These are phyloP conservation scores for Margaritifera margaritifera DNA, from an alignment of 2,888 invertebrate species.

Conservation along the genomic window DNA sequence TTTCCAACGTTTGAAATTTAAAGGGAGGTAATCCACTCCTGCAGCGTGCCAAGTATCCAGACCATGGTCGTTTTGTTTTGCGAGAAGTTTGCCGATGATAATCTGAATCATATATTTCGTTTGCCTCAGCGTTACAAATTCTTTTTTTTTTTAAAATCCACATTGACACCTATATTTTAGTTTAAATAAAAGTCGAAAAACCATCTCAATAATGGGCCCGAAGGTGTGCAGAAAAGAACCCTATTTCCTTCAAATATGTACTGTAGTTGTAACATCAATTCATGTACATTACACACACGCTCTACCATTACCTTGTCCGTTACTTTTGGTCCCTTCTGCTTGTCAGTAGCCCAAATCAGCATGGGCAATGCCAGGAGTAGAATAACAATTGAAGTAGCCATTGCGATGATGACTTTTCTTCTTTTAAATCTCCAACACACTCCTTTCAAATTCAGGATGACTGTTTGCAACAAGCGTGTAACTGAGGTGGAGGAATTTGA, in stretches of 20 bases:
- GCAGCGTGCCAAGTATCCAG: too few species aligned
- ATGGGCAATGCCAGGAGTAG: slow-evolving; percentile 25
- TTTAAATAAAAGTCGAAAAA: not conserved
- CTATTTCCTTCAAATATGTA: too few species aligned
- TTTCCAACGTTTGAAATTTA: too few species aligned
- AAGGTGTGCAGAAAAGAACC: not conserved
- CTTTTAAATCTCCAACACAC: not conserved
- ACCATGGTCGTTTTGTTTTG: too few species aligned
- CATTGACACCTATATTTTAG: not conserved
- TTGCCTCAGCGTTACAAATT: too few species aligned
- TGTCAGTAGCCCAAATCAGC: slow-evolving; percentile 16
- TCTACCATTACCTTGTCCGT: slow-evolving; percentile 41
- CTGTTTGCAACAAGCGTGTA: slow-evolving; percentile 1
- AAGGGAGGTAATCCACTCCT: too few species aligned
- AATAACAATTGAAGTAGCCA: slow-evolving; percentile 23
- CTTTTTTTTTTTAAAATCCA: too few species aligned
- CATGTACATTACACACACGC: not conserved
- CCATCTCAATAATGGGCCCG: not conserved
- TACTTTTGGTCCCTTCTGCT: slow-evolving; percentile 50
- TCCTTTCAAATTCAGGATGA: not conserved
- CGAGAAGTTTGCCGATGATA: too few species aligned
- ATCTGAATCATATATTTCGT: too few species aligned
- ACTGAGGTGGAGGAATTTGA: slow-evolving; percentile 22
- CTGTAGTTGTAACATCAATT: not conserved
- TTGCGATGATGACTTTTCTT: slow-evolving; percentile 14